Base-by-base conservation (phyloP, 2,797 vertebrate species). In the Pseudochirops cupreus region DNA sequence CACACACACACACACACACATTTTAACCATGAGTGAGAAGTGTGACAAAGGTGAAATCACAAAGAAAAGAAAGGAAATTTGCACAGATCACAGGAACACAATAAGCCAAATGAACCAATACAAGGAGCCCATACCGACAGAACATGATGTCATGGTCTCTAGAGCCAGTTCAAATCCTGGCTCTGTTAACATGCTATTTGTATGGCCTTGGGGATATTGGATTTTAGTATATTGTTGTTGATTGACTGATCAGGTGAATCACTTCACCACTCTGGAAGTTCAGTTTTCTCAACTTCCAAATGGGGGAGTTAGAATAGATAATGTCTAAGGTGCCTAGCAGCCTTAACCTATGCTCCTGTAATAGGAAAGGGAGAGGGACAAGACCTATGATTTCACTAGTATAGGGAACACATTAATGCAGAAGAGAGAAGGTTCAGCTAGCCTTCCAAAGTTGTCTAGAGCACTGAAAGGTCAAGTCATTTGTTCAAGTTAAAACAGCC, bases 61-160 rank as follows among this genome's bases (percentile, higher is more conserved):
- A 92, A 91, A 93, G 52, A 53, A 92, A 91, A 93, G 52, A 53
- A 89, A 11, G 57, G 29, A 96, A 94, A 56, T 57, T 6, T 56
- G 24, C 92, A 93, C 91, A 93, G 94, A 96, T 90, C 90, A 96
- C 74, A 93, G 10, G 18, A 94, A 50, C 82, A 92, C 14, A 95
- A 92, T 90, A 74, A 50, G 93, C 91, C 13, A 95, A 96, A 96
- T 67, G 9, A 52, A 94, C 55, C 33, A 56, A 92, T 33, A 28
- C 24, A 93, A 97, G 11, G 13, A 96, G 90, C 95, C 39, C 74
- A 94, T 93, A 56, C 29, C 82, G 56, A 97, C 94, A 95, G 96
- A 52, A 95, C 7, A 97, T 82, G 39, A 0, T 46, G 6, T 9
- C 74, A 82, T 82, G 39, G 1, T 82, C 9, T 46, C 39, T 26